Conservation (phyloP, 2,797 vertebrate species). For the Simalia tracyae region DNA sequence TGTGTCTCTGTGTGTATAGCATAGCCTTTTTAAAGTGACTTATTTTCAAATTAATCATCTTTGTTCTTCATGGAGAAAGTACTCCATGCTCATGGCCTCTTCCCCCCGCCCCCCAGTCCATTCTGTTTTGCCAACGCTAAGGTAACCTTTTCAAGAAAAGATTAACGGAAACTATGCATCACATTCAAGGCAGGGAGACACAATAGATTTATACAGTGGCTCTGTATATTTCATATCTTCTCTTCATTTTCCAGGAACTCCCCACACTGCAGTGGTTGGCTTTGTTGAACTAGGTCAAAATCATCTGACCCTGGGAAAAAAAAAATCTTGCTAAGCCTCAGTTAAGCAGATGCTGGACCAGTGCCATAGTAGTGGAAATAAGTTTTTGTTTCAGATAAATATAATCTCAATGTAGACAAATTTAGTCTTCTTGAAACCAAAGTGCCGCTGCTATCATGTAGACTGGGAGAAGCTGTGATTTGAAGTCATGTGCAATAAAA, state of each 20-base stretch:
- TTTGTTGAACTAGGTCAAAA: background rate
- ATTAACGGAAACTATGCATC: background rate
- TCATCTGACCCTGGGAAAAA: constrained; percentile 12
- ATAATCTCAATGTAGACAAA: background rate
- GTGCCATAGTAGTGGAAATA: background rate
- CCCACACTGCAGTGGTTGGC: background rate
- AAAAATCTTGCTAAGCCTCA: background rate
- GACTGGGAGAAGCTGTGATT: background rate
- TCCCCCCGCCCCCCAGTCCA: background rate
- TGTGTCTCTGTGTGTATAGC: too few relatives aligned
- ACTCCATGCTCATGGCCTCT: too few relatives aligned
- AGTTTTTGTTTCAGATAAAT: background rate
- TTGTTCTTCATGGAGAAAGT: background rate
- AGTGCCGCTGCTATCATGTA: background rate
- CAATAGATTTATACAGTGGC: background rate
- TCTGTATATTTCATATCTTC: background rate
- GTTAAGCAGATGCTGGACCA: background rate
- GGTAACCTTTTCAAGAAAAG: background rate
- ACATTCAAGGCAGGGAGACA: background rate
- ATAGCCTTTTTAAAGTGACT: too few relatives aligned
- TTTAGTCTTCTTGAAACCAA: background rate
- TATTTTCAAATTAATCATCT: too few relatives aligned
- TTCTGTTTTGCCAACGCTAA: background rate
- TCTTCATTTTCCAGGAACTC: background rate
- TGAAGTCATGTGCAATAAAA: background rate